Conservation (phyloP, 2,113 vertebrate species). For the Phyllostomus discolor region DNA sequence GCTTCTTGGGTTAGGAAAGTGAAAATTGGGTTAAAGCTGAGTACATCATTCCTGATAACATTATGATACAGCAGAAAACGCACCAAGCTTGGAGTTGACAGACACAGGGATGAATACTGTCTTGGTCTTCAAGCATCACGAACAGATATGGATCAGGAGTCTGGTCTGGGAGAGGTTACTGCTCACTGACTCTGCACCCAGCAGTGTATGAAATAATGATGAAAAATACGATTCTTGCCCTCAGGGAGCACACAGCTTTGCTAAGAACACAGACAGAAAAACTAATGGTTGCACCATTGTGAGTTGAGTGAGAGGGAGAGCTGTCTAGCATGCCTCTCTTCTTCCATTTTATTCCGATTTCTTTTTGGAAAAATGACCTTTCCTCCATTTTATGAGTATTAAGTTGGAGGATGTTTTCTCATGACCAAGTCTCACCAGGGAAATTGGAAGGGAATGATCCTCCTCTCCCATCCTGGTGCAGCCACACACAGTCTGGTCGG, state of each 20-base stretch:
- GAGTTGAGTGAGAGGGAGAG: not conserved
- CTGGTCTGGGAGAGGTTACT: not conserved
- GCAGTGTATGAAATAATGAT: not conserved
- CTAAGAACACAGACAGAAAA: not conserved
- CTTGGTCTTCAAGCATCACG: not conserved
- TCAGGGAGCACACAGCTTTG: not conserved
- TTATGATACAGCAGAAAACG: not conserved
- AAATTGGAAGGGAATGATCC: not conserved
- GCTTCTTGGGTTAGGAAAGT: not conserved
- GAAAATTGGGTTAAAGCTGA: not conserved
- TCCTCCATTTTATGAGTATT: not conserved
- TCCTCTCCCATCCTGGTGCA: not conserved
- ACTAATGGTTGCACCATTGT: not conserved
- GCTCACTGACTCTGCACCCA: not conserved
- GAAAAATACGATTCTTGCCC: not conserved
- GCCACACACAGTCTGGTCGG: not conserved
- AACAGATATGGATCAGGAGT: not conserved
- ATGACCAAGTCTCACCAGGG: not conserved
- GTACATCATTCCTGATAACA: not conserved
- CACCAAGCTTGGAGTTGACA: not conserved
- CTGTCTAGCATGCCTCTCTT: not conserved
- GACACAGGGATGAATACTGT: not conserved
- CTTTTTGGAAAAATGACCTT: not conserved
- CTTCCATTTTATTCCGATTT: not conserved
- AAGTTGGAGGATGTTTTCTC: not conserved